These are phyloP conservation scores for Diprion similis DNA, from an alignment of 1,140 invertebrate species.

Conservation along the genomic window DNA sequence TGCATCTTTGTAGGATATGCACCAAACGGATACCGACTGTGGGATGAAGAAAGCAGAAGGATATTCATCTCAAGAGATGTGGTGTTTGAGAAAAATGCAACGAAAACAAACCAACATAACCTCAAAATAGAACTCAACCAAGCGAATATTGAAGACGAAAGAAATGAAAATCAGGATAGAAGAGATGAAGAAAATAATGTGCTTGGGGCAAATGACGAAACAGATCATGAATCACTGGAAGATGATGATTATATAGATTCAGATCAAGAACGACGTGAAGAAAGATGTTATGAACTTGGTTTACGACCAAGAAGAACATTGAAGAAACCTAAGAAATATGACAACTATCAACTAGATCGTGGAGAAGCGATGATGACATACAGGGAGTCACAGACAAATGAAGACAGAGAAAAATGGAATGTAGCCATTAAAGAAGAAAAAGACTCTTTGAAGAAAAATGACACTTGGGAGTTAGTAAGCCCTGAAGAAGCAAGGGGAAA, in stretches of 20 bases:
- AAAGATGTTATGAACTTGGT: not conserved
- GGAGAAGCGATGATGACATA: not conserved
- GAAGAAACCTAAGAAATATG: not conserved
- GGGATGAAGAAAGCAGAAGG: slow-evolving; percentile 35
- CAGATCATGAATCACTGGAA: not conserved
- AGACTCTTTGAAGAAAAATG: slow-evolving; percentile 8
- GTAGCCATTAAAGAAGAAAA: slow-evolving; percentile 18
- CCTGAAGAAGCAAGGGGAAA: not conserved
- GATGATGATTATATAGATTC: not conserved
- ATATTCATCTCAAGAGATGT: slow-evolving; percentile 32
- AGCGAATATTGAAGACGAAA: not conserved
- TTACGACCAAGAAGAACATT: not conserved
- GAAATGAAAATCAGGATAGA: not conserved
- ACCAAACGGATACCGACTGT: slow-evolving; percentile 32
- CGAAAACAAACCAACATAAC: not conserved
- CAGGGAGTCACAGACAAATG: not conserved
- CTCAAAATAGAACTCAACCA: not conserved
- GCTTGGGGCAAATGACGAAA: not conserved
- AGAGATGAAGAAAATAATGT: not conserved
- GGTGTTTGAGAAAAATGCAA: slow-evolving; percentile 20
- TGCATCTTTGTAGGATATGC: slow-evolving; percentile 31
- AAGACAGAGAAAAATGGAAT: slow-evolving; percentile 14
- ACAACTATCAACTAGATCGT: not conserved
- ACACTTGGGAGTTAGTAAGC: not conserved
- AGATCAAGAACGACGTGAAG: not conserved